Evolutionary conservation across 2,888 invertebrate species (phyloP).

Genomic region (Clostera curtula): DNA sequence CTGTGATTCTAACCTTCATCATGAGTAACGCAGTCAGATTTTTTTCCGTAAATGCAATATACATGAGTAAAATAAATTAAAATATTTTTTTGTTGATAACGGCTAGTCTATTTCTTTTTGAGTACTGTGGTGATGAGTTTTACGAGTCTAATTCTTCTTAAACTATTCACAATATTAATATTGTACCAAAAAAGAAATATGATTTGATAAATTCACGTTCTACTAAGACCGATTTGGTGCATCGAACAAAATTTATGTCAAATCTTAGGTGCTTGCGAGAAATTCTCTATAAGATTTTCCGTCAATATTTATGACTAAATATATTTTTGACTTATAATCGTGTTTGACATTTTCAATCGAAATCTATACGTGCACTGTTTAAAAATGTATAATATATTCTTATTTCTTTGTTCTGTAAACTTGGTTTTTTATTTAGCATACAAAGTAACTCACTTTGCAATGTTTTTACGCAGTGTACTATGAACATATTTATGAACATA

Average conservation of each 20-base stretch:
- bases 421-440: background rate
- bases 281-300: constrained; percentile 8
- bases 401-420: constrained; percentile 4
- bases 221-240: no score
- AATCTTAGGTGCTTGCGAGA: constrained; percentile 41
- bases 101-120: no score
- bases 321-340: constrained; percentile 13
- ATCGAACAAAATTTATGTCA: constrained; percentile 42
- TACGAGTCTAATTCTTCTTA: no score
- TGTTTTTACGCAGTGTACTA: background rate
- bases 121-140: no score
- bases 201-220: no score
- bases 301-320: background rate
- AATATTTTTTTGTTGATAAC: no score
- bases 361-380: constrained; percentile 13
- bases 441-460: constrained; percentile 3
- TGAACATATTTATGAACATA: constrained; percentile 15
- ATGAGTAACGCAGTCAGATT: no score
- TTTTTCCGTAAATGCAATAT: no score
- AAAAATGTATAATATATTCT: constrained; percentile 15
- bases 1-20: no score
- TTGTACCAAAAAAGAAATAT: no score
- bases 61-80: no score
- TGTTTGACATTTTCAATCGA: constrained; percentile 2
- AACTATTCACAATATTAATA: no score